Evolutionary conservation across 1,140 invertebrate species (phyloP), one percentile per base, ranked within the genome.

Genomic region (Globodera rostochiensis): DNA sequence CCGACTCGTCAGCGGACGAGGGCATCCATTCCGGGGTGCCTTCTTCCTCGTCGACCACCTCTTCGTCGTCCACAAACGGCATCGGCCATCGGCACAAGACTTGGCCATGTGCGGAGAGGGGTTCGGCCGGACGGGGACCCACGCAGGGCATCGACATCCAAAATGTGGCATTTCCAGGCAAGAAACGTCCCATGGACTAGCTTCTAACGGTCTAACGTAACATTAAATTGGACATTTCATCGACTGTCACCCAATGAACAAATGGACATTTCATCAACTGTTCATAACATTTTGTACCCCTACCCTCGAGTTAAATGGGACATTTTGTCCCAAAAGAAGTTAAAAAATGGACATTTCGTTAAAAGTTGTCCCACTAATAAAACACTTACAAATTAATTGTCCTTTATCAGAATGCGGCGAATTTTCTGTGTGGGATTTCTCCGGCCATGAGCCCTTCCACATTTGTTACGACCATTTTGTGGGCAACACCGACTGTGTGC

Each of bases 391-490:
- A n/a, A 0, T 25, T 25, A 25, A 25, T 25, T 25, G 36, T 36
- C 2, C 36, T 36, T 36, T 1, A 36, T 45, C 86, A 93, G 93
- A 60, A 64, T 73, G 92, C 53, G 93, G 93, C 49, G 93, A 94
- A 79, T 89, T 94, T 45, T 93, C 93, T 57, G 91, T 95, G 50
- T 95, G 94, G 94, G 94, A 95, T 88, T 94, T 95, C 88, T 94
- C 94, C 46, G 94, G 94, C 1, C 93, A 94, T 86, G 93, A 94
- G 88, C 93, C 93, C 45, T 95, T 94, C 90, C 93, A 94, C 89
- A 92, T 93, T 78, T 91, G 93, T 50, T 95, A 95, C 90, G 94
- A 95, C 90, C 93, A 94, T 85, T 93, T 94, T 86, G 92, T 94
- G 53, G 93, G 93, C 7, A 93, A 93, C 85, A 91, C 92, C 47